Conservation (phyloP, 2,888 invertebrate genomes). For the Nemoura dubitans region DNA sequence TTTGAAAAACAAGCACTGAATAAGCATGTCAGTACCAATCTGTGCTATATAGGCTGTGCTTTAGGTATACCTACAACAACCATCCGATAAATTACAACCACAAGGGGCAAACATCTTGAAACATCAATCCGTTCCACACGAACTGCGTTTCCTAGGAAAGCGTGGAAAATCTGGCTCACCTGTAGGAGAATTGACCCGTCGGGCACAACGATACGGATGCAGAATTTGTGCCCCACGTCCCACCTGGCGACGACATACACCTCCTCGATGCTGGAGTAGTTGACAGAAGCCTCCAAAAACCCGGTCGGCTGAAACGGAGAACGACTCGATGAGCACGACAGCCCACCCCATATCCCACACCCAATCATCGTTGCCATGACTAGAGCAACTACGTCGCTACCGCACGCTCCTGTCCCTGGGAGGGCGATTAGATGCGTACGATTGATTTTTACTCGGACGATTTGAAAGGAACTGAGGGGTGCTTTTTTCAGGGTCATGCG, state of each 20-base stretch:
- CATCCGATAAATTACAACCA: too few relatives aligned
- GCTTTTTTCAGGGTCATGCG: too few relatives aligned
- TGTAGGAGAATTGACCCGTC: constrained; percentile 79
- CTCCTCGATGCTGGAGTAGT: constrained; percentile 79
- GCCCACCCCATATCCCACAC: too few relatives aligned
- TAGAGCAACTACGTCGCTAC: constrained; percentile 44
- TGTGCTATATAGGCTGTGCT: too few relatives aligned
- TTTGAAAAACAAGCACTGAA: too few relatives aligned
- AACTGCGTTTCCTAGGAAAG: background rate
- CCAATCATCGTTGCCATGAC: too few relatives aligned
- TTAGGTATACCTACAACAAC: too few relatives aligned
- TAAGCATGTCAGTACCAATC: too few relatives aligned
- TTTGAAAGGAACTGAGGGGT: background rate
- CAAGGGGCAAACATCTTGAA: too few relatives aligned
- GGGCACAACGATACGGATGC: constrained; percentile 77
- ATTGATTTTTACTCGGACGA: background rate
- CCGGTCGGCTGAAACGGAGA: constrained; percentile 67
- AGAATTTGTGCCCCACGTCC: constrained; percentile 83
- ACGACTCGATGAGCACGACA: constrained; percentile 46
- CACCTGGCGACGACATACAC: constrained; percentile 79
- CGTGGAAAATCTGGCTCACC: constrained; percentile 59
- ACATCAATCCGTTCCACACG: too few relatives aligned
- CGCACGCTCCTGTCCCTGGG: constrained; percentile 16
- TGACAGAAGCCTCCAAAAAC: constrained; percentile 72
- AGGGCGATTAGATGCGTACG: constrained; percentile 46